Evolutionary conservation across 2,113 vertebrate genomes (phyloP), one percentile per base, ranked within the genome.

Genomic region (Pteruthius melanotis): DNA sequence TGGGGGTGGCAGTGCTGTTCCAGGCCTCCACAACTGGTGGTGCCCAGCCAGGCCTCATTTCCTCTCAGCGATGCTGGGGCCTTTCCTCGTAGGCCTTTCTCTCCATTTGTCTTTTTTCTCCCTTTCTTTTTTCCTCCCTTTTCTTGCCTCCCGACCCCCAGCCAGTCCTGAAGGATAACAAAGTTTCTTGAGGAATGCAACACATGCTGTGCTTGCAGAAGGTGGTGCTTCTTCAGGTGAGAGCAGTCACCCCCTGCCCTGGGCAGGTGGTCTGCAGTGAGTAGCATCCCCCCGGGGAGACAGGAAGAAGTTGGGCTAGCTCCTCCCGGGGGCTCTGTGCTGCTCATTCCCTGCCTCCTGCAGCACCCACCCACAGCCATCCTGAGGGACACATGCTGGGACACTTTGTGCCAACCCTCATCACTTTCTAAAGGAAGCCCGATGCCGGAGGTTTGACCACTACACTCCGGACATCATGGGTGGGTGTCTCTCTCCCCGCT

Each of bases 191-290:
- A 75, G 35, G 10, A n/a, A 28, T 0, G 2, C 11, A 37, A 12
- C 7, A 20, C 22, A 54, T 2, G 4, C 30, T n/a, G 42, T 28
- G 7, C 3, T 4, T 39, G 11, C 0, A 0, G 49, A 27, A 54
- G 20, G 24, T 39, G 40, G 15, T 70, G 70, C 23, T 75, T 64
- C 54, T 45, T 1, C 4, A 54, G 49, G 44, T 31, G 18, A 37
- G 14, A 3, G 4, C 0, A 0, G 24, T 56, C 7, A 6, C 15
- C 6, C 37, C 6, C 19, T 27, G 17, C 20, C 31, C 50, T 15
- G 20, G 37, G 50, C 72, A 75, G 69, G 66, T 44, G 45, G 72
- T 59, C 44, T 76, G 57, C 6, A 6, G 31, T 39, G 26, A 22
- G 53, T 84, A 83, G 52, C 33, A 84, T 57, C 74, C 35, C 35